Base-by-base conservation (phyloP, 2,797 vertebrate species). In the Anguilla obscura region DNA sequence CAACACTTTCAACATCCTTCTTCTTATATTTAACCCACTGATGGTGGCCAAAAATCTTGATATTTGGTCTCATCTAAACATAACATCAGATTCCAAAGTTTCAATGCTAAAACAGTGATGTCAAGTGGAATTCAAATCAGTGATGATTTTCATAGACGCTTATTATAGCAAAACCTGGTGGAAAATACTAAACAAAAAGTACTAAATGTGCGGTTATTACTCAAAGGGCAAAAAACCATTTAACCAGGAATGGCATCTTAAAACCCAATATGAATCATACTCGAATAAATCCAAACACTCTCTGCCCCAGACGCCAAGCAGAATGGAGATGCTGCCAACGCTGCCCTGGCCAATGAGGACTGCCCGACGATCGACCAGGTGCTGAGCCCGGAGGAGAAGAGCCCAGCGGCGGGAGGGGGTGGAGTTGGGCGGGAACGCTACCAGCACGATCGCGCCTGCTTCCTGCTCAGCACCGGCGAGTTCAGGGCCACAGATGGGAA, bases 361-460 rank as follows among this genome's bases (percentile, higher is more conserved):
- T 98, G 97, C 91, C 97, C 97, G 4, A 97, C 97, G 90, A 98
- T 98, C 27, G 98, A 98, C 95, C 98, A 98, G 94, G 97, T 97
- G 91, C 93, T 98, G 90, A 98, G 97, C 89, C 97, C 97, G 0
- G 97, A 98, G 86, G 97, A 98, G 93, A 96, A 97, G 93, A 98
- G 97, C 91, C 97, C 97, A 0, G 91, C 95, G 1, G 95, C 94
- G 85, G 93, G 93, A 71, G 94, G 94, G 40, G 85, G 91, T 91
- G 83, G 88, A 30, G 54, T 80, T 1, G 96, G 95, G 74, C 96
- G 97, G 84, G 97, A 98, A 88, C 96, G 97, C 88, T 98, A 97
- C 91, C 97, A 97, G 94, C 97, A 98, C 89, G 98, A 98, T 94
- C 95, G 97, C 9, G 98, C 98, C 92, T 98, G 97, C 95, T 98